These are phyloP conservation scores for Helicoverpa armigera DNA, from an alignment of 1,140 invertebrate genomes.

Conservation along the genomic window DNA sequence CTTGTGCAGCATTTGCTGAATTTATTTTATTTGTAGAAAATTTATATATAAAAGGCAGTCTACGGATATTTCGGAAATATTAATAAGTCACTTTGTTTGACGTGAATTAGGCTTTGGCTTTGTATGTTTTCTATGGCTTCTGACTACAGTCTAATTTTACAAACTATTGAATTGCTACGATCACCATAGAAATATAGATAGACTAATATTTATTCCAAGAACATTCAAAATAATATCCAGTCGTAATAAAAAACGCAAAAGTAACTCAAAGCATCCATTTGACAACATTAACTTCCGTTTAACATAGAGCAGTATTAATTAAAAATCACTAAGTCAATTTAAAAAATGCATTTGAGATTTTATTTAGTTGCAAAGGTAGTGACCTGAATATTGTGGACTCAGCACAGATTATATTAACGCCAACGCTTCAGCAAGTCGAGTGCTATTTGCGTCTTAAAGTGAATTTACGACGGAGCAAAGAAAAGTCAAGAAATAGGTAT, in stretches of 20 bases:
- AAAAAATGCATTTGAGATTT: slow-evolving; percentile 60
- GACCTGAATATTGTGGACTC: slow-evolving; percentile 58
- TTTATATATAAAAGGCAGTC: neutral
- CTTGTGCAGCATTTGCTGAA: neutral
- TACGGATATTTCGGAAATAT: too few species aligned
- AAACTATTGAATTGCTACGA: too few species aligned
- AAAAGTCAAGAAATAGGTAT: slow-evolving; percentile 41
- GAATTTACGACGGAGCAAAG: slow-evolving; percentile 45
- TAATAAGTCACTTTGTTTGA: too few species aligned
- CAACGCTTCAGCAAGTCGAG: slow-evolving; percentile 39
- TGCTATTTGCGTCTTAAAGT: slow-evolving; percentile 47
- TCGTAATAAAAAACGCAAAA: neutral
- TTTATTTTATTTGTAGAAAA: too few species aligned
- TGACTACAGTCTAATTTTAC: too few species aligned
- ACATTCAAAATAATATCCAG: neutral
- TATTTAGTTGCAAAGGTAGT: slow-evolving; percentile 61
- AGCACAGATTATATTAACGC: slow-evolving; percentile 56
- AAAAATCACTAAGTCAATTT: slow-evolving; percentile 51
- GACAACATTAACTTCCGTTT: slow-evolving; percentile 9
- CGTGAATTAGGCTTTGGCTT: too few species aligned
- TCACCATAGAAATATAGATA: too few species aligned
- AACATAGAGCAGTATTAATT: slow-evolving; percentile 34
- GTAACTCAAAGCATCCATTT: neutral
- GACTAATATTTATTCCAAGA: too few species aligned
- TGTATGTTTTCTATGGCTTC: too few species aligned